Evolutionary conservation across 2,888 invertebrate species (phyloP), one percentile per base, ranked within the genome.

Genomic region (Dasysyrphus tricinctus): DNA sequence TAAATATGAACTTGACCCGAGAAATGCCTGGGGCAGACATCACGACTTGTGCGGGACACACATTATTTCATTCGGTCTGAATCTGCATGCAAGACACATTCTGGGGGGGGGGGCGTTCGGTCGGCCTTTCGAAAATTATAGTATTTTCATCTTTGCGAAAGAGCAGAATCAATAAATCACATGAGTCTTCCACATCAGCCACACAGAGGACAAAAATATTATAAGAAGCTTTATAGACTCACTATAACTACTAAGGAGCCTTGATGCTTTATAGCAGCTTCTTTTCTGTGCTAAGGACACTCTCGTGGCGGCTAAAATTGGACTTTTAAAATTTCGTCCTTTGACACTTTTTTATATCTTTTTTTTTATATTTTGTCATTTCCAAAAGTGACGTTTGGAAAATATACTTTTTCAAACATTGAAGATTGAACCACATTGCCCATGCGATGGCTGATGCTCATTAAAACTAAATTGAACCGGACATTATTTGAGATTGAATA

Each of bases 91-190:
- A 78, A 61, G 63, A 63, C 75, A 80, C 44, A 47, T 54, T 47
- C 39, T 19, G 9, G 5, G 11, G 42, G n/a, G n/a, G n/a, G n/a
- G n/a, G n/a, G n/a, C n/a, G n/a, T n/a, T n/a, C n/a, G n/a, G n/a
- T n/a, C 42, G 37, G 44, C 61, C 47, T 44, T 44, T 37, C 14
- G 54, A 42, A 51, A 37, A 14, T 16, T 32, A 57, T 57, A 80
- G 56, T 57, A 59, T 44, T 80, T 47, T 65, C 65, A 63, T 79
- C 47, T 67, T 59, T 69, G n/a, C n/a, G n/a, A 32, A 65, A 57
- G 39, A 65, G 39, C 39, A 59, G 47, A 80, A 80, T 80, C 79
- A 80, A 80, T 80, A 73, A 73, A 73, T 80, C 79, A 72, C 65
- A 73, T 73, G 56, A 73, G 49, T 65, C n/a, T n/a, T n/a, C n/a